phyloP scores from a whole-genome alignment of 2,113 vertebrate genomes.

The Halcyon senegalensis region DNA sequence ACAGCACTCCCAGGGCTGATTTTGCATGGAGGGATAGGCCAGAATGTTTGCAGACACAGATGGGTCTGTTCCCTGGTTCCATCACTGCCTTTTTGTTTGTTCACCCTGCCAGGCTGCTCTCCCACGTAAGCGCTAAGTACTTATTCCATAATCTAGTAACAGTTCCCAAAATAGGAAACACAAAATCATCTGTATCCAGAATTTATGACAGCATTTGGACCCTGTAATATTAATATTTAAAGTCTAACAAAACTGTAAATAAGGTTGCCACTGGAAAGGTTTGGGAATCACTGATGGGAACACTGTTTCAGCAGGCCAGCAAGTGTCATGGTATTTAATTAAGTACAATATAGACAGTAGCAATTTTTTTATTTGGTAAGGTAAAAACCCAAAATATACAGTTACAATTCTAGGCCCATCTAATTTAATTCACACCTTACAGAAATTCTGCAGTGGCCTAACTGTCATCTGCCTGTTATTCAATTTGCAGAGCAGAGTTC shows the following conservation, averaged over 20 bases:
- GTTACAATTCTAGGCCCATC: background rate
- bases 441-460: background rate
- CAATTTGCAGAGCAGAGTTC: background rate
- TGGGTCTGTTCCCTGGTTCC: background rate
- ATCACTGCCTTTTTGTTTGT: background rate
- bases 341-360: background rate
- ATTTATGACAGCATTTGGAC: background rate
- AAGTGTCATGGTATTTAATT: background rate
- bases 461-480: background rate
- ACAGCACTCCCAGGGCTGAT: background rate
- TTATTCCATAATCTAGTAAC: background rate
- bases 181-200: background rate
- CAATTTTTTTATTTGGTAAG: background rate
- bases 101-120: background rate
- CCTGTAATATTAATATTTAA: background rate
- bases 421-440: background rate
- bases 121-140: background rate
- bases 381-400: background rate
- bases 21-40: background rate
- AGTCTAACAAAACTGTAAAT: conserved; percentile 24
- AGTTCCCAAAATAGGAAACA: conserved; percentile 1
- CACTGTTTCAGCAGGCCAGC: background rate
- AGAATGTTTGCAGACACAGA: background rate
- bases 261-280: background rate
- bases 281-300: background rate